Conservation (phyloP, 2,888 invertebrate genomes). For the Oasisia sp. region DNA sequence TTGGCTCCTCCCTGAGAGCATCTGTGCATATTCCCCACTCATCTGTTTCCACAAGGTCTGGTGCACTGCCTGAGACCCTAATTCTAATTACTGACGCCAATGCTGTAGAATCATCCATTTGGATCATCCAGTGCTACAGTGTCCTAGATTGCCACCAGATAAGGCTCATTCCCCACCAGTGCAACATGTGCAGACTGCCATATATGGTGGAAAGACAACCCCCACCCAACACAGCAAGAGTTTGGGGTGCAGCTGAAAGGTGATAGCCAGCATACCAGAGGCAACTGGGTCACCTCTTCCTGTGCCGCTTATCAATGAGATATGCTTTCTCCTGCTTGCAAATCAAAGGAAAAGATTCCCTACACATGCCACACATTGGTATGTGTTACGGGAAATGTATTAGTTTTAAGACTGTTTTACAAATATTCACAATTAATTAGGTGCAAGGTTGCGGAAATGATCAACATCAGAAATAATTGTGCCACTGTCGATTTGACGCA, state of each 20-base stretch:
- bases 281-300: not conserved
- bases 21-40: not conserved
- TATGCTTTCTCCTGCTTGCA: not conserved
- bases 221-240: not conserved
- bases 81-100: not conserved
- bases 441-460: not conserved
- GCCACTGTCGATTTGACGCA: too few relatives aligned
- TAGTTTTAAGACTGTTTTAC: not conserved
- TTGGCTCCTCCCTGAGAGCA: not conserved
- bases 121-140: not conserved
- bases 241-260: not conserved
- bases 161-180: not conserved
- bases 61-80: not conserved
- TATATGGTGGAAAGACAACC: not conserved
- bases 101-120: not conserved
- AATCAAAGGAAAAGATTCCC: not conserved
- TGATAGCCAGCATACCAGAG: not conserved
- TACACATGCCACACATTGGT: not conserved
- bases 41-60: not conserved
- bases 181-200: constrained; percentile 4
- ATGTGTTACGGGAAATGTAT: not conserved
- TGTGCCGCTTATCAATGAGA: not conserved
- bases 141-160: not conserved
- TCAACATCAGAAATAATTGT: not conserved
- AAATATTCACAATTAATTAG: not conserved